These are phyloP conservation scores for Cepphus grylle DNA, from an alignment of 2,113 vertebrate species.

Conservation along the genomic window DNA sequence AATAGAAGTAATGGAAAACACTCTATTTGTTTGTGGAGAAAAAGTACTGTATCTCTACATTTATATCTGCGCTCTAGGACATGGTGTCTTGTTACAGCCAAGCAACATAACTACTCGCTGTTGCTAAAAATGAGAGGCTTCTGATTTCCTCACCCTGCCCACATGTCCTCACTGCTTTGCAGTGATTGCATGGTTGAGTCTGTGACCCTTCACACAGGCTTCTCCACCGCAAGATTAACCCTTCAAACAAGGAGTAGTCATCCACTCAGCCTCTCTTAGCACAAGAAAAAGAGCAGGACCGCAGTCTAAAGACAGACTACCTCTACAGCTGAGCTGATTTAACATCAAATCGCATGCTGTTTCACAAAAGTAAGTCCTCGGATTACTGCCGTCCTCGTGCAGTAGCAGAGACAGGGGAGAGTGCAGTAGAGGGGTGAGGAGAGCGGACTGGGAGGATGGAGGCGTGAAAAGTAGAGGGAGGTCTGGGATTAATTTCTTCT, in stretches of 20 bases:
- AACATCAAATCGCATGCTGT: not conserved
- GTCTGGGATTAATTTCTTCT: not conserved
- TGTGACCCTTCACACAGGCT: not conserved
- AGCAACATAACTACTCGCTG: not conserved
- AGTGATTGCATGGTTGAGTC: not conserved
- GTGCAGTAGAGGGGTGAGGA: not conserved
- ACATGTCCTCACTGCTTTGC: not conserved
- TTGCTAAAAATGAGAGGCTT: not conserved
- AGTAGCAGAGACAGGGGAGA: not conserved
- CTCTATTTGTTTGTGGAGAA: not conserved
- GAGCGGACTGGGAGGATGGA: not conserved
- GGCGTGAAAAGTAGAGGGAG: not conserved
- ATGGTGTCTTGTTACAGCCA: not conserved
- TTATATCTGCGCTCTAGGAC: fast-evolving
- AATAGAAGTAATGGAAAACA: not conserved
- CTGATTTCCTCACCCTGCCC: not conserved
- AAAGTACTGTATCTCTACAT: not conserved
- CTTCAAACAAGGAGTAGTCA: not conserved
- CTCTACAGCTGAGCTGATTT: not conserved
- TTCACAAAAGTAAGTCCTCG: not conserved
- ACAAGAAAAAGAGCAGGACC: not conserved
- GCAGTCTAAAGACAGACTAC: not conserved
- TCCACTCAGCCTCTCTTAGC: not conserved
- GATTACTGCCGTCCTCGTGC: fast-evolving
- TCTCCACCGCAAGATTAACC: not conserved